Evolutionary conservation across 2,797 vertebrate species (phyloP).

Genomic region (Notolepis coatsorum): DNA sequence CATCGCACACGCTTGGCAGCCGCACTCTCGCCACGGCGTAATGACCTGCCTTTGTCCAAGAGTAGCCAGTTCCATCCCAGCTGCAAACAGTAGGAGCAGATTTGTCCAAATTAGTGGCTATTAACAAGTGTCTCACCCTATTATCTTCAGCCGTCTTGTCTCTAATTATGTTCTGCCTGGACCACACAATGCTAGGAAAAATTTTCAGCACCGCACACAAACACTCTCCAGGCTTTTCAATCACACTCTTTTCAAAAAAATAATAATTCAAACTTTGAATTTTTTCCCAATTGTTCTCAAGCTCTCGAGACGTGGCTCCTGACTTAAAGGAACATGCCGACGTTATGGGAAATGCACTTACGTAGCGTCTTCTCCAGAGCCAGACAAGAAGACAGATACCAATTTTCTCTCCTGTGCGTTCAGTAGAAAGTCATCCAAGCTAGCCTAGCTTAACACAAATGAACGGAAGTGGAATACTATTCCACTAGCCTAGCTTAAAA

Average conservation of each 20-base stretch:
- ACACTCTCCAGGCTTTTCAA: constrained; percentile 15
- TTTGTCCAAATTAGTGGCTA: constrained; percentile 70
- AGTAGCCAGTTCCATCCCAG: constrained; percentile 55
- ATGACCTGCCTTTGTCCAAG: constrained; percentile 58
- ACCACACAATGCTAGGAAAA: constrained; percentile 52
- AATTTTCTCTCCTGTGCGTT: too few relatives aligned
- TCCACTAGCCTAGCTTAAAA: too few relatives aligned
- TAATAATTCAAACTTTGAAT: too few relatives aligned
- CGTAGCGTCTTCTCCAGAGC: too few relatives aligned
- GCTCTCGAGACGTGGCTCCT: neutral
- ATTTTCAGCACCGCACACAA: too few relatives aligned
- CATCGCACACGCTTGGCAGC: constrained; percentile 51
- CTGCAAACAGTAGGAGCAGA: constrained; percentile 52
- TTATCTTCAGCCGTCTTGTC: constrained; percentile 71
- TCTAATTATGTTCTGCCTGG: constrained; percentile 71
- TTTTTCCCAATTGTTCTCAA: neutral
- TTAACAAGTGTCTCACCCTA: constrained; percentile 75
- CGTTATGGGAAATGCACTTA: too few relatives aligned
- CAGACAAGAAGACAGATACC: too few relatives aligned
- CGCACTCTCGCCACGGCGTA: constrained; percentile 27
- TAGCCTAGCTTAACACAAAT: too few relatives aligned
- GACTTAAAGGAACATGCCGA: too few relatives aligned
- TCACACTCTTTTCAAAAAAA: neutral
- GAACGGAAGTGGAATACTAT: too few relatives aligned
- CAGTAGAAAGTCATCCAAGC: neutral